Conservation (phyloP, 2,113 vertebrate species). For the Chionis minor region DNA sequence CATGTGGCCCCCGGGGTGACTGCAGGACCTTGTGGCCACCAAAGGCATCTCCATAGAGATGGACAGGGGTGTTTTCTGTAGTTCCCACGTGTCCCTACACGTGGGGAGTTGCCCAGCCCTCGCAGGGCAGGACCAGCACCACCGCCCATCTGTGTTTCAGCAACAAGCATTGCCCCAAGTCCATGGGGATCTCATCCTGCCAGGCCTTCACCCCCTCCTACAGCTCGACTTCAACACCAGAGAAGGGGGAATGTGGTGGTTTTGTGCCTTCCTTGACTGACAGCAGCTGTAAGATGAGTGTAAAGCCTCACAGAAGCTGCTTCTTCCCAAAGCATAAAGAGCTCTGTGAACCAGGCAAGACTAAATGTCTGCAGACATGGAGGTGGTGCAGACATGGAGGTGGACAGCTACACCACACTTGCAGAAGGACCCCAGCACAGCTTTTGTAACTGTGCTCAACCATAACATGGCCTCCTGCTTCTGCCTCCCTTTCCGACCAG, state of each 20-base stretch:
- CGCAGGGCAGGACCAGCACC: fast-evolving
- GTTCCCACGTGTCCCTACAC: neutral
- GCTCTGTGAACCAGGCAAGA: neutral
- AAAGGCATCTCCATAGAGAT: neutral
- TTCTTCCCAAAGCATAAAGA: neutral
- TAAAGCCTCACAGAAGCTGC: neutral
- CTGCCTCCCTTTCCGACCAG: neutral
- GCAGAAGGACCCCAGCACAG: neutral
- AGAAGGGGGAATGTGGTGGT: fast-evolving
- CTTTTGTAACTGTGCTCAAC: neutral
- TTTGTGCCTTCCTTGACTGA: neutral
- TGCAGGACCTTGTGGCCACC: neutral
- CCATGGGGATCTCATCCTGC: neutral
- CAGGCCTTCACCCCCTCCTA: neutral
- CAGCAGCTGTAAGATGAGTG: neutral
- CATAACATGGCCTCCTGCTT: neutral
- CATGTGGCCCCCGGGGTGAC: fast-evolving
- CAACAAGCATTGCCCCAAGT: fast-evolving
- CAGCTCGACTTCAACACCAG: neutral
- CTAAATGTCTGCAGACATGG: neutral
- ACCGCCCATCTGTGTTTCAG: neutral
- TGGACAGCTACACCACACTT: neutral
- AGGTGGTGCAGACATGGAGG: neutral
- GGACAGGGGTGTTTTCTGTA: neutral
- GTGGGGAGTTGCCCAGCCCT: neutral